phyloP scores from a whole-genome alignment of 2,888 invertebrate genomes.

The Endotricha flammealis region DNA sequence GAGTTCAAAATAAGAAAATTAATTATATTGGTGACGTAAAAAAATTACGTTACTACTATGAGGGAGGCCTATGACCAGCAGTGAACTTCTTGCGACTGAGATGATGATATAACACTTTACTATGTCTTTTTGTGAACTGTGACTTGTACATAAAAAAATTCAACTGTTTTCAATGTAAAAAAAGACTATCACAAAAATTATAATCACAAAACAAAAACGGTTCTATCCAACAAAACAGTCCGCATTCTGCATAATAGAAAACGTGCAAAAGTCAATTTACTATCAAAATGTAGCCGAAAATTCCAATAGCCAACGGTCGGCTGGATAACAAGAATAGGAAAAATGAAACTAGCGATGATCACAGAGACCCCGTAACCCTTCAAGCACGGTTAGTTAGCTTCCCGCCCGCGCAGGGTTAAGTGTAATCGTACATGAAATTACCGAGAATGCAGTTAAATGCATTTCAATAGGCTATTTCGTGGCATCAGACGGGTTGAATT shows the following conservation, averaged over 20 bases:
- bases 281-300: conserved; percentile 18
- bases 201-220: too few relatives aligned
- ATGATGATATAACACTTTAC: too few relatives aligned
- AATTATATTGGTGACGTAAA: background rate
- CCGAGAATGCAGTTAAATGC: conserved; percentile 48
- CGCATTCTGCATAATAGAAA: too few relatives aligned
- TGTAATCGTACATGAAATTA: conserved; percentile 66
- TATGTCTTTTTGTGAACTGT: too few relatives aligned
- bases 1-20: background rate
- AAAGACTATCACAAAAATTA: too few relatives aligned
- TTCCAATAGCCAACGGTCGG: conserved; percentile 32
- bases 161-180: too few relatives aligned
- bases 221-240: too few relatives aligned
- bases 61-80: conserved; percentile 1
- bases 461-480: conserved; percentile 46
- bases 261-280: conserved; percentile 12
- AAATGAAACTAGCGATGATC: conserved; percentile 55
- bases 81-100: too few relatives aligned
- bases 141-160: too few relatives aligned
- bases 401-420: conserved; percentile 34
- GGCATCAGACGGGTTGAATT: conserved; percentile 37
- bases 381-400: conserved; percentile 62
- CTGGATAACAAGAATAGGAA: conserved; percentile 54
- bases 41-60: background rate
- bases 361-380: conserved; percentile 60